Percentiles rank a stretch among this genome's conserved stretches.
Evolutionary conservation across 2,888 invertebrate genomes (phyloP).

Genomic region (Mamestra brassicae): DNA sequence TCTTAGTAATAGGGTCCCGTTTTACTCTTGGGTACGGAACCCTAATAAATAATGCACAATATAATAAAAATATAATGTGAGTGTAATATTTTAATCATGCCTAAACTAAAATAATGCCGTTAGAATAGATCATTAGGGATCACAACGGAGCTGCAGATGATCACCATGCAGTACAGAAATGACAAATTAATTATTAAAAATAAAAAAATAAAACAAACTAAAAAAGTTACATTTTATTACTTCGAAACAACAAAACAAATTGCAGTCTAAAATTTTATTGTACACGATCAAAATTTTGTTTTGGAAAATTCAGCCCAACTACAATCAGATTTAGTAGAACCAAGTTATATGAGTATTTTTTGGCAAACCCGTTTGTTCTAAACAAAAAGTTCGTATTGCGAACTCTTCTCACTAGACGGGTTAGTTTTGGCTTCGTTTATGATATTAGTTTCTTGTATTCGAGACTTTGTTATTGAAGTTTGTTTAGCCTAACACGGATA

Average conservation of each 20-base stretch:
- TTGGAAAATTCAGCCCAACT: conserved; percentile 48
- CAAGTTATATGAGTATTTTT: conserved; percentile 67
- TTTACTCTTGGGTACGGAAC: no score
- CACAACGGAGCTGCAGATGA: no score
- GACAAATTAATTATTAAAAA: no score
- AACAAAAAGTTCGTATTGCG: conserved; percentile 58
- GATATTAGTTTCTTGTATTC: conserved; percentile 26
- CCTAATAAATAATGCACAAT: no score
- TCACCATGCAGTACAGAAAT: no score
- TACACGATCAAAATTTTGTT: conserved; percentile 31
- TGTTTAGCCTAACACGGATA: conserved; percentile 1
- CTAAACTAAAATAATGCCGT: no score
- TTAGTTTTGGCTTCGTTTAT: conserved; percentile 36
- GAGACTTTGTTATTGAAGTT: conserved; percentile 26
- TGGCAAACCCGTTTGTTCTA: conserved; percentile 62
- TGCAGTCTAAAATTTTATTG: conserved; percentile 12
- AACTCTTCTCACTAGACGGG: conserved; percentile 56
- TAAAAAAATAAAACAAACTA: background rate
- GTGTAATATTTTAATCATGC: no score
- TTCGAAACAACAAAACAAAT: conserved; percentile 15
- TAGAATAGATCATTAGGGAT: no score
- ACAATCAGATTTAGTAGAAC: conserved; percentile 66
- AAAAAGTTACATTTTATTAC: background rate
- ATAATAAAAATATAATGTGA: no score
- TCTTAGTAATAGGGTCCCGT: no score